Evolutionary conservation across 2,888 invertebrate species (phyloP).

Genomic region (Acheta domesticus): DNA sequence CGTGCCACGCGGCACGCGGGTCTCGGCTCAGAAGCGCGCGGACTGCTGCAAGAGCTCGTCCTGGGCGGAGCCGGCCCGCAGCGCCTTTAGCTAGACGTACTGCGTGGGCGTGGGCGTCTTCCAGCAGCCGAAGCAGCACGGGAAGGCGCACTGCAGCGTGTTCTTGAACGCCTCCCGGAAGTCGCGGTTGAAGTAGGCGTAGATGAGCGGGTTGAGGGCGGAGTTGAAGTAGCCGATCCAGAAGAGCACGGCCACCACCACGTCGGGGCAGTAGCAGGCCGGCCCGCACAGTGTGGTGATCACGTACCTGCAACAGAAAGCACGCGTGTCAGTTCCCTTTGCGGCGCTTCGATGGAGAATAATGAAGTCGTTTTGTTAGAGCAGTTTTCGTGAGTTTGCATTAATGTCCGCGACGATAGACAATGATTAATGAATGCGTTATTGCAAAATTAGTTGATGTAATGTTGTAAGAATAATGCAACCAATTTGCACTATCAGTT

Average conservation of each 20-base stretch:
- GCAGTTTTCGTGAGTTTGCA: no score
- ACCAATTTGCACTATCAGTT: no score
- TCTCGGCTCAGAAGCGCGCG: neutral
- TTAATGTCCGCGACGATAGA: no score
- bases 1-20: neutral
- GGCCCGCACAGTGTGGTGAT: slow-evolving; percentile 79
- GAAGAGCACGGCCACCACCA: slow-evolving; percentile 67
- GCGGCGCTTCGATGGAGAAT: no score
- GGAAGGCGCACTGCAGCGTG: slow-evolving; percentile 80
- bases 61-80: slow-evolving; percentile 1
- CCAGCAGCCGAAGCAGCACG: slow-evolving; percentile 73
- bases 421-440: no score
- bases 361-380: no score
- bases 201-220: slow-evolving; percentile 89
- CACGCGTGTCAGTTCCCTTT: neutral
- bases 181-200: slow-evolving; percentile 94
- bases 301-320: slow-evolving; percentile 65
- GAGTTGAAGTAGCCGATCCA: slow-evolving; percentile 99
- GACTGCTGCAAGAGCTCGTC: neutral
- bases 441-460: no score
- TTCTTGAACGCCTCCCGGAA: slow-evolving; percentile 95
- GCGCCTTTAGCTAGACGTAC: slow-evolving; percentile 39
- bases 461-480: no score
- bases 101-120: slow-evolving; percentile 48
- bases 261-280: slow-evolving; percentile 62